Conservation (phyloP, 2,797 vertebrate genomes). For the Coregonus suidteri region DNA sequence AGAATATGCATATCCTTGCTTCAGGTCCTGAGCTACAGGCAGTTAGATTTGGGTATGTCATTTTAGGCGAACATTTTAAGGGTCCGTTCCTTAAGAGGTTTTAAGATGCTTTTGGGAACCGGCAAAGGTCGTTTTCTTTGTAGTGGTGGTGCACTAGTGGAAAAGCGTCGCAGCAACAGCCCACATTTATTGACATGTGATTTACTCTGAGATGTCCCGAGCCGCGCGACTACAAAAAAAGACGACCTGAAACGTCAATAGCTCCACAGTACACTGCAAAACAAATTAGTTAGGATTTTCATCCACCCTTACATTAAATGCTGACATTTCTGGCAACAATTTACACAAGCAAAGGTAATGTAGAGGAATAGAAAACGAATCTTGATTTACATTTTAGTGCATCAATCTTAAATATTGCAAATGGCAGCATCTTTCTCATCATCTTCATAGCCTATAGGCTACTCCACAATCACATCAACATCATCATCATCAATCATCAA, state of each 20-base stretch:
- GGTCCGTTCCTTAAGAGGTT: too few species aligned
- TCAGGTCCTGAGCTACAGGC: too few species aligned
- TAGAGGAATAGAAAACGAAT: not conserved
- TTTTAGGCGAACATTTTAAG: too few species aligned
- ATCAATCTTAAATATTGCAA: not conserved
- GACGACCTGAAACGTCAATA: not conserved
- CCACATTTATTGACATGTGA: too few species aligned
- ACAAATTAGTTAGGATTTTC: not conserved
- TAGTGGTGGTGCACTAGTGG: too few species aligned
- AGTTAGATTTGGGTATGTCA: too few species aligned
- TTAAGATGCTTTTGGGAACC: too few species aligned
- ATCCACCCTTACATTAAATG: not conserved
- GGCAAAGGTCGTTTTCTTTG: too few species aligned
- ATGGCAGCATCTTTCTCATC: not conserved
- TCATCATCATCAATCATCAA: not conserved
- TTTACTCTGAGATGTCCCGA: not conserved
- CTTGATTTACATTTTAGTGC: not conserved
- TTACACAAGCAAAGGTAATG: not conserved
- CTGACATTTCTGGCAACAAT: not conserved
- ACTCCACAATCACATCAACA: not conserved
- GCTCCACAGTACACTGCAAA: not conserved
- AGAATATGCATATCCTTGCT: too few species aligned
- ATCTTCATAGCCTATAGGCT: not conserved
- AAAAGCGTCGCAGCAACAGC: too few species aligned
- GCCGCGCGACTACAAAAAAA: not conserved